Conservation (phyloP, 2,113 vertebrate species). For the Grammomys dolichurus region DNA sequence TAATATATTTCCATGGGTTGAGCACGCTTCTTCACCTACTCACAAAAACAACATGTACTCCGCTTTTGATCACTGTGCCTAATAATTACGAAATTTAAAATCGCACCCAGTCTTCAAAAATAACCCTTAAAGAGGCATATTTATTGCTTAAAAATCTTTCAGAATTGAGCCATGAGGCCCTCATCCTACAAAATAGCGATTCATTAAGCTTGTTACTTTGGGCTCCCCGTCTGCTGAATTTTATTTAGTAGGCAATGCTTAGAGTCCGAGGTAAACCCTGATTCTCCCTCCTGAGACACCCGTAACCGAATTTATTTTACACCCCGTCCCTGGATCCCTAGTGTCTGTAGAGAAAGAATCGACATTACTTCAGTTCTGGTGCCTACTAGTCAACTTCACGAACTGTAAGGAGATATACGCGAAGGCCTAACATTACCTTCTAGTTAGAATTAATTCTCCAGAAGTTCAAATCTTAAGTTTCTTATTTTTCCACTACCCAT, state of each 20-base stretch:
- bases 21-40: not conserved
- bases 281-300: not conserved
- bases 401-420: not conserved
- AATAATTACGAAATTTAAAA: conserved; percentile 24
- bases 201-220: not conserved
- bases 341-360: not conserved
- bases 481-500: conserved; percentile 7
- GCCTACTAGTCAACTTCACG: not conserved
- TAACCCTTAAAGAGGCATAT: not conserved
- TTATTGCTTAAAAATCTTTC: not conserved
- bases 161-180: not conserved
- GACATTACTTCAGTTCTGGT: not conserved
- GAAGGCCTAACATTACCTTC: not conserved
- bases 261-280: fast-evolving
- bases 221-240: not conserved
- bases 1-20: not conserved
- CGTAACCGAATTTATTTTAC: not conserved
- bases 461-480: not conserved
- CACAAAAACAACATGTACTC: not conserved
- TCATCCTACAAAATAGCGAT: conserved; percentile 38
- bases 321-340: not conserved
- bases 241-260: not conserved
- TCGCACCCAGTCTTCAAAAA: conserved; percentile 8
- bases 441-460: not conserved
- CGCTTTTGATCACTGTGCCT: not conserved